Conservation (phyloP, 2,888 invertebrate genomes). For the Agrilus cyanescens region DNA sequence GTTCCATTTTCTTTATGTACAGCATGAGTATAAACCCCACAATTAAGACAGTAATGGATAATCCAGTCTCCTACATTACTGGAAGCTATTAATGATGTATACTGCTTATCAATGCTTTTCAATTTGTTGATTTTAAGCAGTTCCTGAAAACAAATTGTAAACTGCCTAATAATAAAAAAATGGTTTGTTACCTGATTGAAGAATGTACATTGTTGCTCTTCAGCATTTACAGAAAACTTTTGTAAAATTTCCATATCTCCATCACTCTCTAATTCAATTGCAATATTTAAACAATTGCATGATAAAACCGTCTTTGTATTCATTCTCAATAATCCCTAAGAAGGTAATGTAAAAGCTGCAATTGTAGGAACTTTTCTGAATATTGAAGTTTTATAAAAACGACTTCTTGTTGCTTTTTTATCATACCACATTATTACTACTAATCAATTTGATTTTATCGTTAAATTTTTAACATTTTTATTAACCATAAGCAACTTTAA, state of each 20-base stretch:
- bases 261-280: conserved; percentile 47
- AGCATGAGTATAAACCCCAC: conserved; percentile 51
- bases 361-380: no score
- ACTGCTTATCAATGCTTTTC: conserved; percentile 42
- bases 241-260: conserved; percentile 44
- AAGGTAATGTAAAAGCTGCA: no score
- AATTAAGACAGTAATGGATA: conserved; percentile 51
- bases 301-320: conserved; percentile 31
- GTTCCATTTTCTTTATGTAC: conserved; percentile 44
- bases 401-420: no score
- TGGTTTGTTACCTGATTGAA: conserved; percentile 47
- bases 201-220: conserved; percentile 52
- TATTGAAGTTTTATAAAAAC: no score
- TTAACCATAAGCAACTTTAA: no score
- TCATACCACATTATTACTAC: no score
- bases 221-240: conserved; percentile 43
- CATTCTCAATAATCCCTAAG: no score
- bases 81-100: conserved; percentile 45
- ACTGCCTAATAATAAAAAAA: conserved; percentile 9
- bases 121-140: conserved; percentile 40
- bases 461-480: no score
- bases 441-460: no score
- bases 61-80: conserved; percentile 48
- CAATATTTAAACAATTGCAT: conserved; percentile 69
- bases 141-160: conserved; percentile 32